A percentile compares a stretch with the other conserved stretches of the same genome.
phyloP scores from a whole-genome alignment of 2,888 invertebrate species.

The Masnerella sp. region DNA sequence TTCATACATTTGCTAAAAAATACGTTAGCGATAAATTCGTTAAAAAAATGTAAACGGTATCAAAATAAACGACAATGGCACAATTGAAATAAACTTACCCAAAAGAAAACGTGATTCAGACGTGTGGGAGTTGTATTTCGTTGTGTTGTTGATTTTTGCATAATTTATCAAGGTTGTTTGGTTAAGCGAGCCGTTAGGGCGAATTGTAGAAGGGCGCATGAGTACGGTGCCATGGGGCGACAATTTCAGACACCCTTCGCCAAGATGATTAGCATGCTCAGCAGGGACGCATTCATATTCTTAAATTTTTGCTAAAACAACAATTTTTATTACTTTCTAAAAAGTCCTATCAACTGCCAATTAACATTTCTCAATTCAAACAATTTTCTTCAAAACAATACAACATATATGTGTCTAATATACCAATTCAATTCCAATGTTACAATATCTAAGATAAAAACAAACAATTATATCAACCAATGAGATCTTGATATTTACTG shows the following conservation, averaged over 20 bases:
- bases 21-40: too few relatives aligned
- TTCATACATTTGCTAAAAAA: too few relatives aligned
- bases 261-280: slow-evolving; percentile 74
- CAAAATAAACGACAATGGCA: slow-evolving; percentile 1
- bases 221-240: slow-evolving; percentile 70
- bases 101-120: slow-evolving; percentile 35
- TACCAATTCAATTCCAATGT: too few relatives aligned
- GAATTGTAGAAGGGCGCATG: slow-evolving; percentile 65
- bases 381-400: too few relatives aligned
- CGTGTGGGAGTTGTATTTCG: slow-evolving; percentile 64
- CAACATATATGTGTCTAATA: too few relatives aligned
- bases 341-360: too few relatives aligned
- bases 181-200: slow-evolving; percentile 73
- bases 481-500: too few relatives aligned
- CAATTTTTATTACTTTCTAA: slow-evolving; percentile 32
- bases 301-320: slow-evolving; percentile 35
- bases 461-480: too few relatives aligned
- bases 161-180: slow-evolving; percentile 77
- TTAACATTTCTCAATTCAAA: background rate
- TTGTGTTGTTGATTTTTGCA: slow-evolving; percentile 76
- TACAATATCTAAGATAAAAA: too few relatives aligned
- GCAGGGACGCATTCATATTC: slow-evolving; percentile 68
- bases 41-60: background rate
- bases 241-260: slow-evolving; percentile 73
- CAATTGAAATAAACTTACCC: slow-evolving; percentile 16